Evolutionary conservation across 2,113 vertebrate genomes (phyloP).

Genomic region (Orthonyx spaldingii): DNA sequence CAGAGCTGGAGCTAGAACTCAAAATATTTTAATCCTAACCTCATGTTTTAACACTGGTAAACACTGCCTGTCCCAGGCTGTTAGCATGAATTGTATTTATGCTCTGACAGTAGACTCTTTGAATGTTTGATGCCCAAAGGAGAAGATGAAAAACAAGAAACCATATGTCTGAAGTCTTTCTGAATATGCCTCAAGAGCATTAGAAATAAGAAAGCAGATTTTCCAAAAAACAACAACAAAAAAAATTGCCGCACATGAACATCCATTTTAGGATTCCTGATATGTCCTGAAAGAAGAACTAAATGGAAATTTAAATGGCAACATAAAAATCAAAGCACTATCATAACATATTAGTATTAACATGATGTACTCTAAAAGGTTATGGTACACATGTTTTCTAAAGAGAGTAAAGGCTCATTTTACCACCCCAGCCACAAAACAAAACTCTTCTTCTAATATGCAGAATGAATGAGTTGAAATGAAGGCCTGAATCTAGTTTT

Average conservation of each 20-base stretch:
- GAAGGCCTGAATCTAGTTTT: not conserved
- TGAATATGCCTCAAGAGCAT: constrained; percentile 37
- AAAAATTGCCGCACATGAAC: not conserved
- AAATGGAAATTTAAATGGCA: not conserved
- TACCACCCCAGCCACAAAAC: not conserved
- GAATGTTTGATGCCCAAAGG: constrained; percentile 29
- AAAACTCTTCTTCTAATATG: not conserved
- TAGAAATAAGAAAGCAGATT: not conserved
- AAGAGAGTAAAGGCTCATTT: not conserved
- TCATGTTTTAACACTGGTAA: not conserved
- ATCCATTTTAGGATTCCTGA: not conserved
- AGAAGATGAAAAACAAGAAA: constrained; percentile 42
- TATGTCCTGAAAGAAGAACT: not conserved
- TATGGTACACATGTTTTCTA: not conserved
- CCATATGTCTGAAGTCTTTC: constrained; percentile 35
- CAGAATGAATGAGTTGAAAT: not conserved
- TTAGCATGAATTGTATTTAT: not conserved
- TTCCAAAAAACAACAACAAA: not conserved
- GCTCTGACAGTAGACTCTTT: constrained; percentile 17
- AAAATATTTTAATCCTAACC: constrained; percentile 1
- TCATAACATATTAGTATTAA: not conserved
- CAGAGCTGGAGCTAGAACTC: not conserved
- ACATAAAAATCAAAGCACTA: not conserved
- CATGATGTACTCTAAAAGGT: not conserved
- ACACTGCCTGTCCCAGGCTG: constrained; percentile 36